Conservation (phyloP, 2,113 vertebrate species). For the Ceratotherium simum region DNA sequence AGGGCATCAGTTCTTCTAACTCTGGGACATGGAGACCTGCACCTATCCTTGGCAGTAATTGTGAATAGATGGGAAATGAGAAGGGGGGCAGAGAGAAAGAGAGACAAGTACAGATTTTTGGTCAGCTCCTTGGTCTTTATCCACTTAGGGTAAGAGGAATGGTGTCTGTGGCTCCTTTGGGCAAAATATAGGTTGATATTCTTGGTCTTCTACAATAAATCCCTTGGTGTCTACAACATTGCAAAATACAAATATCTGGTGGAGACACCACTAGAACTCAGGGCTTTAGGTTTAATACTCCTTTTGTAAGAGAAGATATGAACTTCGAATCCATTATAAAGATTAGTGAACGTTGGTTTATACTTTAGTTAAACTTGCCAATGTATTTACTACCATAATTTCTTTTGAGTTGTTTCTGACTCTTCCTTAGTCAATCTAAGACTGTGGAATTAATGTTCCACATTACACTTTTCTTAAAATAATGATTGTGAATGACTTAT, state of each 20-base stretch:
- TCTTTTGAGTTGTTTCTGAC: background rate
- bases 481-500: background rate
- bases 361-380: background rate
- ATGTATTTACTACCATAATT: background rate
- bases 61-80: background rate
- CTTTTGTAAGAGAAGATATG: background rate
- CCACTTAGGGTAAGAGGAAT: background rate
- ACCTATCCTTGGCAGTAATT: background rate
- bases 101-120: background rate
- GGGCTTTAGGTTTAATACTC: background rate
- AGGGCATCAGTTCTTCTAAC: background rate
- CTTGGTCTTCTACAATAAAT: background rate
- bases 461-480: background rate
- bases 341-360: background rate
- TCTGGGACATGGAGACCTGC: background rate
- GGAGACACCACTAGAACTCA: background rate
- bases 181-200: background rate
- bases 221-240: background rate
- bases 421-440: background rate
- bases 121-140: background rate
- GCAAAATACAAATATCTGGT: background rate
- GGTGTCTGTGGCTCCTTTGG: background rate
- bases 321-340: background rate
- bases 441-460: background rate
- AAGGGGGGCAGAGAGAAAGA: background rate